These are phyloP conservation scores for Ptychochromis oligacanthus DNA, from an alignment of 2,113 vertebrate genomes.

Conservation along the genomic window DNA sequence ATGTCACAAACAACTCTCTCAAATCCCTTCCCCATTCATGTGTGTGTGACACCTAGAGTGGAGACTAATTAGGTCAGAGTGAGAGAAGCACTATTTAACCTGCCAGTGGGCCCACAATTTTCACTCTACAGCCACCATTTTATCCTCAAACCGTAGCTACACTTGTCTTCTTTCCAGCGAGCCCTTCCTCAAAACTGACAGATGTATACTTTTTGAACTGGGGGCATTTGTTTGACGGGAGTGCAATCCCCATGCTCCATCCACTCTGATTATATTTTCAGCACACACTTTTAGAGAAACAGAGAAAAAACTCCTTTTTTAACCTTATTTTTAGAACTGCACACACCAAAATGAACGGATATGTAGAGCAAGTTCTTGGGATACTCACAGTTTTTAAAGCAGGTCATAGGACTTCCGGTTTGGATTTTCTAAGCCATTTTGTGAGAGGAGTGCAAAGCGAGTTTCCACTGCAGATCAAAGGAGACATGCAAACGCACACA, in stretches of 20 bases:
- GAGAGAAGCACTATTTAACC: too few species aligned
- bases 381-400: neutral
- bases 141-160: neutral
- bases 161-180: accelerated
- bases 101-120: accelerated
- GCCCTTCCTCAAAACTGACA: neutral
- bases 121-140: neutral
- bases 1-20: too few species aligned
- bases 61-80: too few species aligned
- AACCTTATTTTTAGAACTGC: neutral
- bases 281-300: neutral
- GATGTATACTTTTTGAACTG: neutral
- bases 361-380: neutral
- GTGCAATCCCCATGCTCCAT: neutral
- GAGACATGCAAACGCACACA: too few species aligned
- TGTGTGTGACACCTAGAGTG: too few species aligned
- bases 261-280: neutral
- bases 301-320: neutral
- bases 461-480: too few species aligned
- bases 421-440: too few species aligned
- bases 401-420: too few species aligned
- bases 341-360: neutral
- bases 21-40: too few species aligned
- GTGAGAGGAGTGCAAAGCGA: too few species aligned
- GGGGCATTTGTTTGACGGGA: accelerated